Conservation (phyloP, 2,888 invertebrate genomes). For the Drosophila anomelani region DNA sequence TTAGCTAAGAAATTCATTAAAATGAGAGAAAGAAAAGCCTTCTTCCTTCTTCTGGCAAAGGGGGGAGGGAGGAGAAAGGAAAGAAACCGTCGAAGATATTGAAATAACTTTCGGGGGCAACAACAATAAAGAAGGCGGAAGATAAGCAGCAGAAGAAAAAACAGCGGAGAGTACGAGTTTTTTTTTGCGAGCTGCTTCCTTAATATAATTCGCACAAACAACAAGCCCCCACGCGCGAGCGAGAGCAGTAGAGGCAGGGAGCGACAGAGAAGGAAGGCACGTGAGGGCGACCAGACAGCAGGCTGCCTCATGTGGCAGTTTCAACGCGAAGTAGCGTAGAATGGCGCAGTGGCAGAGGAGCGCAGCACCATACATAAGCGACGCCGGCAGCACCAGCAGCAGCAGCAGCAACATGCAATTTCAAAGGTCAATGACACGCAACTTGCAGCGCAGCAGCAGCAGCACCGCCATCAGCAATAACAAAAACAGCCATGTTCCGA, state of each 20-base stretch:
- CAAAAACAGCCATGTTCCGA: slow-evolving; percentile 16
- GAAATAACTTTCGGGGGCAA: slow-evolving; percentile 64
- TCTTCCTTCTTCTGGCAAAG: neutral
- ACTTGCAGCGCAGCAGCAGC: slow-evolving; percentile 57
- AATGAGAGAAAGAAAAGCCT: slow-evolving; percentile 23
- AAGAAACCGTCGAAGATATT: slow-evolving; percentile 57
- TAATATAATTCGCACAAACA: slow-evolving; percentile 74
- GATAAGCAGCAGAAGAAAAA: slow-evolving; percentile 19
- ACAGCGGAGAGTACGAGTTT: neutral
- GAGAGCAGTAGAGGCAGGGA: neutral
- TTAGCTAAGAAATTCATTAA: slow-evolving; percentile 18
- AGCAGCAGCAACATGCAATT: slow-evolving; percentile 72
- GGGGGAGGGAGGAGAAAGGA: neutral
- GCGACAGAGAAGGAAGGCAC: slow-evolving; percentile 22
- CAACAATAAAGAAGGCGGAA: slow-evolving; percentile 49
- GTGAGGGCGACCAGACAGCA: slow-evolving; percentile 50
- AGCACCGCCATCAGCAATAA: slow-evolving; percentile 30
- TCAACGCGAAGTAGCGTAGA: slow-evolving; percentile 75
- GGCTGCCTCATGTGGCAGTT: slow-evolving; percentile 58
- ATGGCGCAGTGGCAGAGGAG: slow-evolving; percentile 70
- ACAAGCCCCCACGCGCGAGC: slow-evolving; percentile 35
- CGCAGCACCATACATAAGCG: slow-evolving; percentile 49
- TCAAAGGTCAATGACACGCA: slow-evolving; percentile 79
- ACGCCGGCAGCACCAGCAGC: slow-evolving; percentile 54
- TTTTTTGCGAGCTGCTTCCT: slow-evolving; percentile 43